Conservation (phyloP, 2,797 vertebrate species). For the Prionace glauca region DNA sequence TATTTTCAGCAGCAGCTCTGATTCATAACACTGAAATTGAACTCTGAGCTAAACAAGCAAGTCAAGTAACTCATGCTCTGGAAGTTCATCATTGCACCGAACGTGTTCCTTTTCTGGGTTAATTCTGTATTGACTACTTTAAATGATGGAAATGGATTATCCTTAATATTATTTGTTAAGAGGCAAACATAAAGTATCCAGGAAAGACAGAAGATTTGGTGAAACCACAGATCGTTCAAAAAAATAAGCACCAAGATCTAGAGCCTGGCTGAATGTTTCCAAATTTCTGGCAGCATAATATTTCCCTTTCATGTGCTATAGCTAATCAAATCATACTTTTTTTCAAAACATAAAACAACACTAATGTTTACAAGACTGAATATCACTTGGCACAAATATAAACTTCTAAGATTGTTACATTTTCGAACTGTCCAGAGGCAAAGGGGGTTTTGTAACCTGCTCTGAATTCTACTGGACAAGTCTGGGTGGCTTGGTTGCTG, state of each 20-base stretch:
- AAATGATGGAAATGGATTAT: not conserved
- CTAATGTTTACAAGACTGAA: not conserved
- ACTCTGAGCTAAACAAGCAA: not conserved
- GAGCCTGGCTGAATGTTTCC: not conserved
- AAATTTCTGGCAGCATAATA: not conserved
- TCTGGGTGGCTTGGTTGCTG: not conserved
- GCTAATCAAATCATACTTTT: not conserved
- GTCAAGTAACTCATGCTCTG: not conserved
- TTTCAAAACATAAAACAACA: too few species aligned
- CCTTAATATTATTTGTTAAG: not conserved
- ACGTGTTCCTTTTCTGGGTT: not conserved
- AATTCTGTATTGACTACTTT: not conserved
- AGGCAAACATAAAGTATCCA: not conserved
- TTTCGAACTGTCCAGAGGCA: not conserved
- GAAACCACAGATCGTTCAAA: not conserved
- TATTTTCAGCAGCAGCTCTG: slow-evolving; percentile 1
- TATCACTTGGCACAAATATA: too few species aligned
- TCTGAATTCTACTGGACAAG: not conserved
- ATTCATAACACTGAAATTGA: not conserved
- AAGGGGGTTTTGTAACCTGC: not conserved
- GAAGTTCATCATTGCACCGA: not conserved
- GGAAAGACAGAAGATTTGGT: not conserved
- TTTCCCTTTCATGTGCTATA: not conserved
- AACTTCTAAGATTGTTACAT: too few species aligned
- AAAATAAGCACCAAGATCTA: not conserved